phyloP scores from a whole-genome alignment of 2,113 vertebrate genomes.

The Eudyptes chrysolophus region DNA sequence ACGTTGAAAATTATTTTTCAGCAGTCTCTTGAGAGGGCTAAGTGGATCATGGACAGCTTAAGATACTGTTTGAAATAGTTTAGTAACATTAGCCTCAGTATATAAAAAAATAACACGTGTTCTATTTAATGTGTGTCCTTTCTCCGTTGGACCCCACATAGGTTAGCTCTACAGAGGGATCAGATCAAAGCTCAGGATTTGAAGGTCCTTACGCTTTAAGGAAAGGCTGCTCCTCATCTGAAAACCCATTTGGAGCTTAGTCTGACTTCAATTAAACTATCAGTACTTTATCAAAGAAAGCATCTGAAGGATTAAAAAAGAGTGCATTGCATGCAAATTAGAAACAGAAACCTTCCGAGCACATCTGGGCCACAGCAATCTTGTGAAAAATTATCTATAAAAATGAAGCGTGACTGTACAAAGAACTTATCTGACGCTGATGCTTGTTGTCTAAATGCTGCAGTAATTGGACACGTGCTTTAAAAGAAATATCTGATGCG shows the following conservation, averaged over 20 bases:
- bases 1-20: not conserved
- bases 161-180: not conserved
- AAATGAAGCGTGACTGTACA: not conserved
- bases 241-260: conserved; percentile 7
- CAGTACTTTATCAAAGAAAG: conserved; percentile 9
- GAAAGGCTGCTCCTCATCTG: not conserved
- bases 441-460: conserved; percentile 39
- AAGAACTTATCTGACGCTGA: conserved; percentile 28
- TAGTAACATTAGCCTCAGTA: not conserved
- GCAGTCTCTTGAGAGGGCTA: not conserved
- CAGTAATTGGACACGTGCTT: conserved; percentile 14
- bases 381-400: conserved; percentile 12
- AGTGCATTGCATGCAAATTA: conserved; percentile 14
- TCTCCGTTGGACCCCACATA: not conserved
- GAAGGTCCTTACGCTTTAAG: not conserved
- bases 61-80: not conserved
- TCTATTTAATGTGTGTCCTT: not conserved
- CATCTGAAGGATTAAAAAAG: not conserved
- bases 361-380: not conserved
- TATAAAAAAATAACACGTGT: not conserved
- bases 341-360: not conserved
- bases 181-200: not conserved
- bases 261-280: conserved; percentile 20
- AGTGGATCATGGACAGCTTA: not conserved
- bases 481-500: conserved; percentile 19